phyloP scores from a whole-genome alignment of 2,888 invertebrate genomes.

The Ceramica pisi region DNA sequence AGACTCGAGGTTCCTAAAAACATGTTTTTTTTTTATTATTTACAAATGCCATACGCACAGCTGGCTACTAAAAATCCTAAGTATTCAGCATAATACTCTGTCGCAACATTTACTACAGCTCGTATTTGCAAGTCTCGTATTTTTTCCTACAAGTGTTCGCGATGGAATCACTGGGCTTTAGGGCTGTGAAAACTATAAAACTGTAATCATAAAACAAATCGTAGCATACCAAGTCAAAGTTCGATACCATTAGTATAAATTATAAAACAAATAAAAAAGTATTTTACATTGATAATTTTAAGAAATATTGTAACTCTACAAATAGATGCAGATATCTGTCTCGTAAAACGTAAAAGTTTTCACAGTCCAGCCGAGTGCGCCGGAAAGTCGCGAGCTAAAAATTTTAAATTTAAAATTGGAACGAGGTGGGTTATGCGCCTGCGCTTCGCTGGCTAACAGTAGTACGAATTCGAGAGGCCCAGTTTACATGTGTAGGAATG shows the following conservation, averaged over 20 bases:
- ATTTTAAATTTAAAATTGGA: slow-evolving; percentile 82
- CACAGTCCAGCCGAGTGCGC: slow-evolving; percentile 76
- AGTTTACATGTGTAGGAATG: slow-evolving; percentile 94
- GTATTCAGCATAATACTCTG: slow-evolving; percentile 64
- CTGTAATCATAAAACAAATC: slow-evolving; percentile 51
- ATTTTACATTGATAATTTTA: slow-evolving; percentile 50
- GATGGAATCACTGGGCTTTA: slow-evolving; percentile 67
- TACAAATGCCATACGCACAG: slow-evolving; percentile 70
- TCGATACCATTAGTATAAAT: slow-evolving; percentile 50
- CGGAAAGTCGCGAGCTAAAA: slow-evolving; percentile 78
- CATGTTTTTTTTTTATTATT: slow-evolving; percentile 66
- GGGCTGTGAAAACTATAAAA: slow-evolving; percentile 70
- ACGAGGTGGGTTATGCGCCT: slow-evolving; percentile 86
- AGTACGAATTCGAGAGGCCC: slow-evolving; percentile 94
- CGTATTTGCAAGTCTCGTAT: slow-evolving; percentile 64
- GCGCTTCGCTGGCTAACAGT: slow-evolving; percentile 92
- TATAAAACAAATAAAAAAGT: slow-evolving; percentile 50
- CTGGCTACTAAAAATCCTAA: slow-evolving; percentile 67
- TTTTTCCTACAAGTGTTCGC: slow-evolving; percentile 70
- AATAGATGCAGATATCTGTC: slow-evolving; percentile 62
- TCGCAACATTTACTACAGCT: slow-evolving; percentile 58
- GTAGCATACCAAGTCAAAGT: slow-evolving; percentile 43
- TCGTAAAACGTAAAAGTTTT: slow-evolving; percentile 67
- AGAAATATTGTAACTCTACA: slow-evolving; percentile 56
- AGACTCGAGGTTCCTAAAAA: slow-evolving; percentile 69